Evolutionary conservation across 2,888 invertebrate species (phyloP), one percentile per base, ranked within the genome.

Genomic region (Synanthedon tipuliformis): DNA sequence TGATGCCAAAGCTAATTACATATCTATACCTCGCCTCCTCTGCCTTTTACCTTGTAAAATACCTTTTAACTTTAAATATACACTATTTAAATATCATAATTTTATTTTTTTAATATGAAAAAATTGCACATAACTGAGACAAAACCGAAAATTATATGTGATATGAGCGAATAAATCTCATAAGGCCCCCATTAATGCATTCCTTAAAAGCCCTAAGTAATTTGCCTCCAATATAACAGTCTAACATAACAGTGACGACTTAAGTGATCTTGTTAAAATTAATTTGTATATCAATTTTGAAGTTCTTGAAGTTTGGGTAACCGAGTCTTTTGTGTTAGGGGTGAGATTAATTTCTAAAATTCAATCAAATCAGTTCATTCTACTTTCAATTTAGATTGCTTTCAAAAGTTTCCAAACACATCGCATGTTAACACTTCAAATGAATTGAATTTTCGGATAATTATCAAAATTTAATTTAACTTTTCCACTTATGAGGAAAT

Each of bases 341-440:
- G 3, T 13, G 65, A 72, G 71, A 71, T 75, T 73, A 68, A 68
- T 73, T 69, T 62, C 56, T 55, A 56, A 66, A 64, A 62, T 62
- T 75, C 59, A 67, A 74, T 73, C 65, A 70, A 69, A 72, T 67
- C 60, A 59, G 56, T 60, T 61, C 63, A 57, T 52, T 57, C 57
- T 56, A 63, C 62, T 64, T 69, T 62, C 57, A 60, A 67, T 64
- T 50, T 53, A 34, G 40, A 51, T 48, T 48, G 34, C 34, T 53
- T 41, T 40, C 40, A 40, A 40, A 15, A 40, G 41, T 16, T 45
- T 41, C 51, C 41, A 51, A 45, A 51, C 13, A 10, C 51, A 27
- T 41, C 41, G 45, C 52, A 56, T 50, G 56, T 51, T 55, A 52
- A 55, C 61, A 58, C 59, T 66, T 57, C 53, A 57, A 62, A 60